phyloP scores from a whole-genome alignment of 2,888 invertebrate genomes.

The Julus scandinavius region DNA sequence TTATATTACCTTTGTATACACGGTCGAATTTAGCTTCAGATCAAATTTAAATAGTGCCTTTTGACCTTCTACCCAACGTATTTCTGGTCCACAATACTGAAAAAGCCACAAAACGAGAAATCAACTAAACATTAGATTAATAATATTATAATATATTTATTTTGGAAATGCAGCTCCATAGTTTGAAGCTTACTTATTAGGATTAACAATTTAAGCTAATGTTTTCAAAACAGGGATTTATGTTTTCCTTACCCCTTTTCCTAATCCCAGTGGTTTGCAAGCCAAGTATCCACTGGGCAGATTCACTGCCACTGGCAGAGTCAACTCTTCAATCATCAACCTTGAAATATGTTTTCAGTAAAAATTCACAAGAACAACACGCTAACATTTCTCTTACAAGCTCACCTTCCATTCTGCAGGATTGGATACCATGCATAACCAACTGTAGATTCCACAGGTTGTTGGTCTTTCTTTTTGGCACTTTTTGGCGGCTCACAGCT shows the following conservation, averaged over 20 bases:
- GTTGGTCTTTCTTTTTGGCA: slow-evolving; percentile 73
- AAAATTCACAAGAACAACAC: neutral
- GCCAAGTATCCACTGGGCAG: slow-evolving; percentile 90
- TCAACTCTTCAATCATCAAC: slow-evolving; percentile 83
- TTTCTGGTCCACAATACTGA: slow-evolving; percentile 85
- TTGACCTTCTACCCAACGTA: slow-evolving; percentile 93
- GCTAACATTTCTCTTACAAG: neutral
- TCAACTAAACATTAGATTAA: neutral
- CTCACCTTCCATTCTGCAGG: slow-evolving; percentile 77
- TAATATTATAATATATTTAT: neutral
- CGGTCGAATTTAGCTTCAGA: slow-evolving; percentile 87
- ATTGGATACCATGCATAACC: slow-evolving; percentile 96
- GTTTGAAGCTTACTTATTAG: neutral
- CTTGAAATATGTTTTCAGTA: slow-evolving; percentile 66
- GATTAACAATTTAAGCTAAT: slow-evolving; percentile 44
- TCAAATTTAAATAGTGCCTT: slow-evolving; percentile 86
- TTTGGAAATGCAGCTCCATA: neutral
- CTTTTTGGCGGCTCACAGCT: slow-evolving; percentile 80
- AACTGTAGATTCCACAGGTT: slow-evolving; percentile 71
- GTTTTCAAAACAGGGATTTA: slow-evolving; percentile 49
- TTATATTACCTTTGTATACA: slow-evolving; percentile 75
- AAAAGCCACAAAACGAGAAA: slow-evolving; percentile 74
- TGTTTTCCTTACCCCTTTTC: slow-evolving; percentile 80
- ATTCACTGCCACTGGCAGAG: slow-evolving; percentile 86
- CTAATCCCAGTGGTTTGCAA: slow-evolving; percentile 88